Base-by-base conservation (phyloP, 2,888 invertebrate genomes). In the Penaeus monodon region DNA sequence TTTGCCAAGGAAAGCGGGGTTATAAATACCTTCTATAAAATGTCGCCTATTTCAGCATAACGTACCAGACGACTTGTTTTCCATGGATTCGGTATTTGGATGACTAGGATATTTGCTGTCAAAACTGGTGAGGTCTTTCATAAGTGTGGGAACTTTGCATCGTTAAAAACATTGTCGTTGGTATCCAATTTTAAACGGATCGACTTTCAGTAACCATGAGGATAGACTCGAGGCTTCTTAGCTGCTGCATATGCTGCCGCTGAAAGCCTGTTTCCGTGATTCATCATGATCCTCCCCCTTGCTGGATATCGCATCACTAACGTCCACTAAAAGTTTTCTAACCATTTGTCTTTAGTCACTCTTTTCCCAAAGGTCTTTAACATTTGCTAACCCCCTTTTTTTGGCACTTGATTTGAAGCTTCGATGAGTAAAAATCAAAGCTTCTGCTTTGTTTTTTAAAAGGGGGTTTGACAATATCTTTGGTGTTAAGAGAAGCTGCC, bases 261-360 rank as follows among this genome's bases (percentile, higher is more conserved):
- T 70, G 49, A 68, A 68, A 20, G 44, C 68, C 17, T 68, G 49
- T n/a, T 20, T 57, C 27, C 20, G 17, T 12, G n/a, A 8, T 8
- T 49, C 49, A 38, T 81, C 81, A n/a, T 44, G 33, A 22, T 38
- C 24, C 66, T 38, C 24, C 66, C 20, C 14, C n/a, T 64, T 81
- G 66, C n/a, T 38, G 63, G 29, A 33, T 33, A 83, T 22, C 24
- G 80, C 66, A n/a, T 80, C 83, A 66, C 81, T 66, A 3, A 82
- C 77, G 38, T 86, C 81, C 20, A 88, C 88, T 64, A 88, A 38
- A n/a, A 88, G 86, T 79, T 89, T 89, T 63, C 89, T 84, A 17
- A 17, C 89, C 89, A 70, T 89, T 89, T 22, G 85, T 88, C 44
- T 89, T 89, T 44, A 89, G 80, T 14, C 89, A 17, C 84, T 82